Conservation (phyloP, 2,888 invertebrate species). For the Synergus japonicus region DNA sequence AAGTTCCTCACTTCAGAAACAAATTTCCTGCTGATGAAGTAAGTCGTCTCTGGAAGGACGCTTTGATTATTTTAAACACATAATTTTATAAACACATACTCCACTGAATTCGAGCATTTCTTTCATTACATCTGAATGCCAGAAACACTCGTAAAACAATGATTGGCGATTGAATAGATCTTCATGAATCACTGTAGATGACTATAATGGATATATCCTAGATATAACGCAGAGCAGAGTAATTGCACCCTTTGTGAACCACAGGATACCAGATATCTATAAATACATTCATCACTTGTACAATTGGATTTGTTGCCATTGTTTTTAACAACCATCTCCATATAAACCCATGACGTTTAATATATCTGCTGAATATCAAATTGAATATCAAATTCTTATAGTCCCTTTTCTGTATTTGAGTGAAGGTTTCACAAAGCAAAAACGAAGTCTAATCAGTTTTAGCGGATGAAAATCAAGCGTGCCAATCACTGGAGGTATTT, state of each 20-base stretch:
- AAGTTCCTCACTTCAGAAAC: too few relatives aligned
- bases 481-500: constrained; percentile 7
- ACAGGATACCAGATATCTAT: neutral
- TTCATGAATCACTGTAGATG: constrained; percentile 31
- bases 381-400: neutral
- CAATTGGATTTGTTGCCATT: neutral
- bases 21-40: too few relatives aligned
- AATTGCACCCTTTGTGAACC: constrained; percentile 32
- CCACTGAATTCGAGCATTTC: neutral
- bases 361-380: neutral
- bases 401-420: neutral
- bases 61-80: too few relatives aligned
- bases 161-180: constrained; percentile 30
- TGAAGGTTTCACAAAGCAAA: neutral
- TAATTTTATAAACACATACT: too few relatives aligned
- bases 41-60: too few relatives aligned
- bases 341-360: too few relatives aligned
- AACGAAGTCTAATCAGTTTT: neutral
- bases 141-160: constrained; percentile 30
- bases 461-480: neutral
- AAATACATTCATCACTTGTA: neutral
- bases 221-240: constrained; percentile 22
- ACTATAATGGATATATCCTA: constrained; percentile 19
- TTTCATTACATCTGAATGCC: neutral
- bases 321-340: neutral